A percentile compares a stretch with the other conserved stretches of the same genome.
Evolutionary conservation across 2,888 invertebrate genomes (phyloP).

Genomic region (Cepaea hortensis): DNA sequence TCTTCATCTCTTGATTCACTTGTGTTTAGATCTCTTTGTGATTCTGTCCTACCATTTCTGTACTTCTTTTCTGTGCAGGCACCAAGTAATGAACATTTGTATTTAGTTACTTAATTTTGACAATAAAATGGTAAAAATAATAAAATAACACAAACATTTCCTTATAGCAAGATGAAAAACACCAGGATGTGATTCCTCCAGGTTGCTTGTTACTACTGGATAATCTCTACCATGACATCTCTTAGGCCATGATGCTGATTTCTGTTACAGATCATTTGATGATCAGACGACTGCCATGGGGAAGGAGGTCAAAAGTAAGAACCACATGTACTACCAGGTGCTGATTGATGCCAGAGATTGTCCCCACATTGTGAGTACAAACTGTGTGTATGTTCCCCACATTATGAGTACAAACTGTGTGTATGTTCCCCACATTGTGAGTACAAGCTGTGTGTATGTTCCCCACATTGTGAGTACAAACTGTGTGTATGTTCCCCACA

Average conservation of each 20-base stretch:
- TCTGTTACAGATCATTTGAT: conserved; percentile 50
- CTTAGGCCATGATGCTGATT: neutral
- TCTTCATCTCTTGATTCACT: too few species aligned
- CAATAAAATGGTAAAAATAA: too few species aligned
- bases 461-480: conserved; percentile 91
- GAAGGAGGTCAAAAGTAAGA: conserved; percentile 84
- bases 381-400: conserved; percentile 84
- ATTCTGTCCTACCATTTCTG: too few species aligned
- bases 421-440: neutral
- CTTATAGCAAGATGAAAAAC: too few species aligned
- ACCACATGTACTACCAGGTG: conserved; percentile 97
- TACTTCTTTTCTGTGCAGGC: too few species aligned
- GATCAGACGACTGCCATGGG: conserved; percentile 54
- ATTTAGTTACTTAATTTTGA: too few species aligned
- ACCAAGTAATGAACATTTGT: too few species aligned
- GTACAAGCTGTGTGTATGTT: conserved; percentile 73
- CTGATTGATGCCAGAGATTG: conserved; percentile 97
- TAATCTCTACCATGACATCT: too few species aligned
- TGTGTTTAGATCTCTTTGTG: too few species aligned
- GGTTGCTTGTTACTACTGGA: too few species aligned
- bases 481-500: neutral
- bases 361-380: conserved; percentile 86
- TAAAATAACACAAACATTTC: too few species aligned
- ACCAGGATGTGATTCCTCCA: too few species aligned
- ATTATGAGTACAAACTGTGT: conserved; percentile 84